Conservation (phyloP, 2,888 invertebrate species). For the Xiphydria camelus region DNA sequence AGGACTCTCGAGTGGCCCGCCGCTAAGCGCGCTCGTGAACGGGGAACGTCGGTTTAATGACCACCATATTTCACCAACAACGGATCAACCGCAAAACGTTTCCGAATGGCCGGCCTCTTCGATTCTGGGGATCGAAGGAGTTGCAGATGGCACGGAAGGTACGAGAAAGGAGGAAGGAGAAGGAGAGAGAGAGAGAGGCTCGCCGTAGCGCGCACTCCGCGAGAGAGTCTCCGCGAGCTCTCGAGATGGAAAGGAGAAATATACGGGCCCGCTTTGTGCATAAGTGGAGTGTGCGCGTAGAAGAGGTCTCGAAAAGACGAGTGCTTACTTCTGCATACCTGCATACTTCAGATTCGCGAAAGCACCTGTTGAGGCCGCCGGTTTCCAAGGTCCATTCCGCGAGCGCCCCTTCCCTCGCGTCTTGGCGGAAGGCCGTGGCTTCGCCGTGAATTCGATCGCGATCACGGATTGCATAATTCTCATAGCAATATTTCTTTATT, state of each 20-base stretch:
- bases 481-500: too few species aligned
- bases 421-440: too few species aligned
- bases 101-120: slow-evolving; percentile 9
- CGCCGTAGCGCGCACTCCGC: slow-evolving; percentile 7
- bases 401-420: too few species aligned
- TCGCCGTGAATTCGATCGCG: too few species aligned
- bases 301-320: slow-evolving; percentile 44
- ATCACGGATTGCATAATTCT: too few species aligned
- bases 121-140: slow-evolving; percentile 6
- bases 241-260: slow-evolving; percentile 41
- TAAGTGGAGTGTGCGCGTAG: slow-evolving; percentile 40
- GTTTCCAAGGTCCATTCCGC: slow-evolving; percentile 14
- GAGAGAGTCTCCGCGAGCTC: slow-evolving; percentile 28
- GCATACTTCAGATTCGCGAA: slow-evolving; percentile 44
- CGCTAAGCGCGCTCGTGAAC: not conserved
- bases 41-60: slow-evolving; percentile 42
- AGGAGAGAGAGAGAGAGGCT: slow-evolving; percentile 18
- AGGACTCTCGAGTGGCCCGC: not conserved
- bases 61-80: slow-evolving; percentile 50
- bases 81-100: slow-evolving; percentile 37
- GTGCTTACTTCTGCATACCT: slow-evolving; percentile 50
- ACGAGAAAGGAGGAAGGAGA: slow-evolving; percentile 13
- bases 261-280: slow-evolving; percentile 49
- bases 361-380: slow-evolving; percentile 54
- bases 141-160: slow-evolving; percentile 5